Evolutionary conservation across 2,888 invertebrate species (phyloP), one percentile per base, ranked within the genome.

Genomic region (Sphaerophoria rueppellii): DNA sequence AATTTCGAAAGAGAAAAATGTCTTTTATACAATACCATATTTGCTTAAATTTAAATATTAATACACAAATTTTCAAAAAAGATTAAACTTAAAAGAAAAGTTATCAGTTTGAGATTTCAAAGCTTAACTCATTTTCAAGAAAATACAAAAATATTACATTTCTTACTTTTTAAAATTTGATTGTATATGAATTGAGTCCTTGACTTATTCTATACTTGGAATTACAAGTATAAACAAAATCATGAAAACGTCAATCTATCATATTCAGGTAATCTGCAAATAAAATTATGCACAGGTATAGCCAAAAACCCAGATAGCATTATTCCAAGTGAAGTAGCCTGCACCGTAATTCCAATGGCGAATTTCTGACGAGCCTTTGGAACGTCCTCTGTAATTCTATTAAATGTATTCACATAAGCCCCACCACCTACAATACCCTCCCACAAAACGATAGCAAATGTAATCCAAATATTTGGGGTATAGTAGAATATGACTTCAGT

Each of bases 351-450:
- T 32, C 95, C 95, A 93, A 97, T 93, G 7, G 96, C 94, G 90
- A 95, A 95, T 89, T 96, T 89, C 75, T 92, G 92, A 1, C 92
- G 90, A 52, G 91, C 92, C 0, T 90, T 88, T 11, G 91, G 90
- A 89, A 95, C 94, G 92, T 95, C 94, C 87, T 93, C 92, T 24
- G 94, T 93, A 89, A 97, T 95, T 87, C 93, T 93, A 89, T 95
- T 95, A 90, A 96, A 97, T 4, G 97, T 96, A 89, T 97, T 97
- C n/a, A 96, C 96, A 90, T 96, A 96, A 12, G 95, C 95, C 14
- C 93, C 94, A 61, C 96, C 96, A 43, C 96, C 96, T 63, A 96
- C 90, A 7, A 96, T 90, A 2, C 96, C 96, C 91, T 96, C 96
- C 93, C 94, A 96, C 14, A 96, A 90, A 46, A 95, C 94, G 58